Evolutionary conservation across 2,888 invertebrate species (phyloP), one percentile per base, ranked within the genome.

Genomic region (Saturnia japonica): DNA sequence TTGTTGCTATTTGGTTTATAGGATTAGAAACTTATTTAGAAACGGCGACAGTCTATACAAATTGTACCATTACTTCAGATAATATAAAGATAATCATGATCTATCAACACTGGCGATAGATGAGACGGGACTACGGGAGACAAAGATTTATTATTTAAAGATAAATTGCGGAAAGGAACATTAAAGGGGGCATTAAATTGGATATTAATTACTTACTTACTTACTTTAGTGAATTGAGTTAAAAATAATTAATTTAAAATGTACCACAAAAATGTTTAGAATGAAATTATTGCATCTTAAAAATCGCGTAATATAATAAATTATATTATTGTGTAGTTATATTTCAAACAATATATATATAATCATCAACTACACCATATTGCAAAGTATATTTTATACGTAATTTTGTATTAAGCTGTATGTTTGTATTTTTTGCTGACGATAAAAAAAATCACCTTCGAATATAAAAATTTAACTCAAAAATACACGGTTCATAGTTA

Each of bases 91-190:
- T 25, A 60, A 28, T 60, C 28, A 60, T 25, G 2, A 60, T 60
- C 57, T 60, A 25, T 60, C 57, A 60, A 60, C 57, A 60, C 57
- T 28, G 57, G 28, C 28, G 57, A 12, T 60, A 28, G 57, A 14
- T 14, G 57, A 28, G 28, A 60, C 57, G 57, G 1, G 57, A 60
- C 14, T 14, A 60, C 57, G 57, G 1, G 57, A 60, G 28, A 60
- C 57, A 28, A 28, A 60, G 57, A 60, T 60, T 60, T 60, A 60
- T 60, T 28, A 60, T 28, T 14, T 25, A 28, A 60, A 60, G 57
- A 60, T 60, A 14, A 12, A 60, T 28, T 28, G 57, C 57, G 28
- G 57, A 28, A 25, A 11, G 57, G 4, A 3, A 60, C 6, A 11
- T 14, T 60, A 60, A 14, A 60, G 14, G 25, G 25, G 25, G 1